These are phyloP conservation scores for Macquaria ambigua DNA, from an alignment of 2,113 vertebrate genomes.

Conservation along the genomic window DNA sequence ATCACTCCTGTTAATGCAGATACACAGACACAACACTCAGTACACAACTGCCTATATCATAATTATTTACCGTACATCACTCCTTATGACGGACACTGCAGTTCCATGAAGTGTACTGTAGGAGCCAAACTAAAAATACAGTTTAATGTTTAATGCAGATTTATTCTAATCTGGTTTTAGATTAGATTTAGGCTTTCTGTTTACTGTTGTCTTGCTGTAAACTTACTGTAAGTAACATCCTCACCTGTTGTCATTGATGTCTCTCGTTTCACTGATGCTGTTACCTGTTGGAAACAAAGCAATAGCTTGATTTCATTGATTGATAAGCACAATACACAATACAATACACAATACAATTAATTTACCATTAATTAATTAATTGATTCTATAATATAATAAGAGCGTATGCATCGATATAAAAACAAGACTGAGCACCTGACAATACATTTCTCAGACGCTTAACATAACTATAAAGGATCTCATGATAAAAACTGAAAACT, in stretches of 20 bases:
- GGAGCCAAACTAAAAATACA: background rate
- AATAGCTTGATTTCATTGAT: background rate
- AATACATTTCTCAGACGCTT: background rate
- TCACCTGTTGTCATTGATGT: constrained; percentile 95
- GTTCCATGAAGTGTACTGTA: background rate
- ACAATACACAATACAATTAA: no score
- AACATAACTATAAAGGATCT: background rate
- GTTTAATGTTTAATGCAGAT: background rate
- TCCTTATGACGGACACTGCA: background rate
- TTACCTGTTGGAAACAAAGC: constrained; percentile 84
- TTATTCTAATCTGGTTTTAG: background rate
- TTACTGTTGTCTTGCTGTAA: background rate
- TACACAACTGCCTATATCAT: background rate
- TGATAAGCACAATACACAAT: background rate
- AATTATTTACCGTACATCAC: background rate
- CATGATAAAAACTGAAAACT: background rate
- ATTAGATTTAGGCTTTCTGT: background rate
- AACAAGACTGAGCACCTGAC: background rate
- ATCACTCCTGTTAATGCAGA: constrained; percentile 84
- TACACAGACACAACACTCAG: constrained; percentile 19
- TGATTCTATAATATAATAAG: background rate
- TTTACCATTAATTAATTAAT: background rate
- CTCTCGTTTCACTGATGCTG: constrained; percentile 84
- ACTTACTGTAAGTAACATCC: background rate
- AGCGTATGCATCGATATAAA: background rate